A percentile compares a stretch with the other conserved stretches of the same genome.
phyloP scores from a whole-genome alignment of 1,140 invertebrate genomes.

The Aphis craccivora region DNA sequence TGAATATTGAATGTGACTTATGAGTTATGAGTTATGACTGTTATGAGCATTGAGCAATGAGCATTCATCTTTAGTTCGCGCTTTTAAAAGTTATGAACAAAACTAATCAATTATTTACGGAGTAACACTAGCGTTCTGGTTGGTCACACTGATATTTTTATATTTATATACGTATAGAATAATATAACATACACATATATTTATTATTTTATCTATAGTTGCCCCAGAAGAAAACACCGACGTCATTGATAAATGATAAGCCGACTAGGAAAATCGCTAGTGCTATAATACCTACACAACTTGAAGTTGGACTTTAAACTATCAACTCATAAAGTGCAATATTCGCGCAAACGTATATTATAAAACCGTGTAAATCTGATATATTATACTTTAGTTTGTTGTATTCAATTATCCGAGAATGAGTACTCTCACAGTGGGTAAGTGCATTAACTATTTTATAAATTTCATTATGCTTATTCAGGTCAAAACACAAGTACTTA shows the following conservation, averaged over 20 bases:
- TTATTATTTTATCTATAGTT: conserved; percentile 20
- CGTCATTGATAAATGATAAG: conserved; percentile 54
- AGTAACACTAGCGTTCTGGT: neutral
- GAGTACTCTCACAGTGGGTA: conserved; percentile 56
- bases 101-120: neutral
- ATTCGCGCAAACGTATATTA: neutral
- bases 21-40: neutral
- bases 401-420: neutral
- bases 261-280: neutral
- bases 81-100: neutral
- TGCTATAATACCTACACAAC: too few relatives aligned
- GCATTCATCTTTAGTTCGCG: too few relatives aligned
- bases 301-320: neutral
- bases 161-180: neutral
- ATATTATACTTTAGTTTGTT: neutral
- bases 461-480: neutral
- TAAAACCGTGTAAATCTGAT: neutral
- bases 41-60: too few relatives aligned
- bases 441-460: neutral
- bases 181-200: neutral
- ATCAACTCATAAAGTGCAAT: neutral
- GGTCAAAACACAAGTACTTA: neutral
- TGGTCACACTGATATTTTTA: conserved; percentile 22
- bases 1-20: too few relatives aligned
- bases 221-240: conserved; percentile 30